A percentile compares a stretch with the other conserved stretches of the same genome.
Evolutionary conservation across 2,797 vertebrate genomes (phyloP).

Genomic region (Catostomus latipinnis): DNA sequence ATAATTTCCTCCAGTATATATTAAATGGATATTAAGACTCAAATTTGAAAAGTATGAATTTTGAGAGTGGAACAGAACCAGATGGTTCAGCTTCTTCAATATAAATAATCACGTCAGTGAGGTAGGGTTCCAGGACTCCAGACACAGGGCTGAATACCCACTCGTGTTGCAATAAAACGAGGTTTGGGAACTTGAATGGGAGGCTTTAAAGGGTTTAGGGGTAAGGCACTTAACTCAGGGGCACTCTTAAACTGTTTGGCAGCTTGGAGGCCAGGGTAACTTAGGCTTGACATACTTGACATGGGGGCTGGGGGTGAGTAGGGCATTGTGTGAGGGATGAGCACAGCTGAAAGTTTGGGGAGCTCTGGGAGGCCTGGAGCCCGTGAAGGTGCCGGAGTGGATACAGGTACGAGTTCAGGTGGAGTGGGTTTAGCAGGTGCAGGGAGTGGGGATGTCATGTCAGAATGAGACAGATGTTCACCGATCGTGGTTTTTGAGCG

Average conservation of each 20-base stretch:
- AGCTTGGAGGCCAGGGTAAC: slow-evolving; percentile 71
- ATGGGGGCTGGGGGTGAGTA: slow-evolving; percentile 54
- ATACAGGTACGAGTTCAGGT: slow-evolving; percentile 44
- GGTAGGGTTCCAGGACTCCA: slow-evolving; percentile 90
- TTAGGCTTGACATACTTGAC: slow-evolving; percentile 58
- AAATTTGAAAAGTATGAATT: slow-evolving; percentile 8
- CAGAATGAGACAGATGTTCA: slow-evolving; percentile 85
- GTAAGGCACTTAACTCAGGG: slow-evolving; percentile 80
- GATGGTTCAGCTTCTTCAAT: slow-evolving; percentile 15
- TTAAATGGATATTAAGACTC: background rate
- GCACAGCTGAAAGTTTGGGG: slow-evolving; percentile 70
- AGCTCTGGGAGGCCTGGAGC: slow-evolving; percentile 71
- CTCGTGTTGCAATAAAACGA: slow-evolving; percentile 89
- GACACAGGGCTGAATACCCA: slow-evolving; percentile 86
- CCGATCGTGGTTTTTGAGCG: slow-evolving; percentile 91
- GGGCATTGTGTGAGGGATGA: slow-evolving; percentile 59
- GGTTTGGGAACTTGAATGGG: slow-evolving; percentile 89
- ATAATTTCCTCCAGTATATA: background rate
- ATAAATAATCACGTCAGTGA: slow-evolving; percentile 27
- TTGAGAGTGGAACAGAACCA: background rate
- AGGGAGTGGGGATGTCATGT: slow-evolving; percentile 76
- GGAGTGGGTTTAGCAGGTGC: slow-evolving; percentile 43
- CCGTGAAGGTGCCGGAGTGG: slow-evolving; percentile 51
- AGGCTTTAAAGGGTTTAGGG: slow-evolving; percentile 66
- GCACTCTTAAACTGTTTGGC: slow-evolving; percentile 83